Evolutionary conservation across 2,797 vertebrate genomes (phyloP).

Genomic region (Mallotus villosus): DNA sequence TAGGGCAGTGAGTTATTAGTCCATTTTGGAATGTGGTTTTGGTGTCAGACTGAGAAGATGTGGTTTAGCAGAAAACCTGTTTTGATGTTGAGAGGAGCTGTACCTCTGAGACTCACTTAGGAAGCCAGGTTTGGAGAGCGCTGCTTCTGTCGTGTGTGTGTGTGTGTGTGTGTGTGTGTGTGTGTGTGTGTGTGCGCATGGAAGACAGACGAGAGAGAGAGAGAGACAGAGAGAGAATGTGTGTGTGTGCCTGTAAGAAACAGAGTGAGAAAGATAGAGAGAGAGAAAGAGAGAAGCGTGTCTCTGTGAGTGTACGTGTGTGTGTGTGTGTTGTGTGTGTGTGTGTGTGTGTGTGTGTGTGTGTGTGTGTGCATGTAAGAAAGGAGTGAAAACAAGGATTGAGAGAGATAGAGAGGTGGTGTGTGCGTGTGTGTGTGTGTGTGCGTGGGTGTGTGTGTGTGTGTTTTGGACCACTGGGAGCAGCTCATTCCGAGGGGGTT

Average conservation of each 20-base stretch:
- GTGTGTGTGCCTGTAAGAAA: too few species aligned
- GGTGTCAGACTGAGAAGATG: slow-evolving; percentile 4
- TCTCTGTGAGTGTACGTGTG: slow-evolving; percentile 42
- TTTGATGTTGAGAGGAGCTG: slow-evolving; percentile 48
- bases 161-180: background rate
- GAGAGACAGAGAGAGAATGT: too few species aligned
- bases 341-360: slow-evolving; percentile 23
- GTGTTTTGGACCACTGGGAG: slow-evolving; percentile 13
- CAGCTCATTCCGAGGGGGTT: slow-evolving; percentile 41
- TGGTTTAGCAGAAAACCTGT: slow-evolving; percentile 21
- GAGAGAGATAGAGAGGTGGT: too few species aligned
- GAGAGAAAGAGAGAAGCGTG: too few species aligned
- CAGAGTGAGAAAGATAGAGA: too few species aligned
- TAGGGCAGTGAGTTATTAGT: slow-evolving; percentile 42
- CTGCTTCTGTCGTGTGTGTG: background rate
- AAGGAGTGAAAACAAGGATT: too few species aligned
- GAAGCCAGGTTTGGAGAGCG: slow-evolving; percentile 48
- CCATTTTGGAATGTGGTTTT: slow-evolving; percentile 49
- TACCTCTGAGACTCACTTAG: slow-evolving; percentile 50
- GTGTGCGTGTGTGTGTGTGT: slow-evolving; percentile 47
- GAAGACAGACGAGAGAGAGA: too few species aligned
- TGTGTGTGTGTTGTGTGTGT: slow-evolving; percentile 23
- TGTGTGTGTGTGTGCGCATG: background rate
- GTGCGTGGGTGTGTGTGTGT: slow-evolving; percentile 14
- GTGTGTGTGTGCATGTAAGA: slow-evolving; percentile 33